phyloP scores from a whole-genome alignment of 2,888 invertebrate species.

The Acleris holmiana region DNA sequence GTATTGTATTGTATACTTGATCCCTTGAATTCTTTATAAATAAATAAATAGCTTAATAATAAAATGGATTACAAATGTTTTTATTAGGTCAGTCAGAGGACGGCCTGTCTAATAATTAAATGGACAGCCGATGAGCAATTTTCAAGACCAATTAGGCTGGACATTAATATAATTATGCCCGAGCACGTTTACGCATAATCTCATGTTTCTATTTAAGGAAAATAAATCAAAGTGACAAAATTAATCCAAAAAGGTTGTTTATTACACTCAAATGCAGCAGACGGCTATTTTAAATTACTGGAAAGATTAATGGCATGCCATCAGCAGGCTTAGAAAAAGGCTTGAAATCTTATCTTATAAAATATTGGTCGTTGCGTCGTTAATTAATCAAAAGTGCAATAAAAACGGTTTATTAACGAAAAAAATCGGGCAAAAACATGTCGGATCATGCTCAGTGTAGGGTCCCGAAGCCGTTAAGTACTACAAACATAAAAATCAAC shows the following conservation, averaged over 20 bases:
- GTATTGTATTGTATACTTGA: too few species aligned
- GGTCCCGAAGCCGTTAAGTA: too few species aligned
- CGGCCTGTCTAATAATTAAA: neutral
- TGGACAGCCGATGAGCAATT: neutral
- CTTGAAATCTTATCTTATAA: neutral
- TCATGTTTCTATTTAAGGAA: neutral
- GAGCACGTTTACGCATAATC: neutral
- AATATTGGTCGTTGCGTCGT: neutral
- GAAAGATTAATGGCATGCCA: neutral
- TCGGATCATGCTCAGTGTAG: too few species aligned
- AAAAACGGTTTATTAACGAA: too few species aligned
- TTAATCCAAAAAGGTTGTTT: neutral
- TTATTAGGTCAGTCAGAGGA: neutral
- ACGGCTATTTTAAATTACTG: neutral
- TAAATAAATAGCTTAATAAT: too few species aligned
- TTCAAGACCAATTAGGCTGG: neutral
- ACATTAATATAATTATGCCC: neutral
- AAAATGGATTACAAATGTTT: too few species aligned
- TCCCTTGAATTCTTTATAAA: too few species aligned
- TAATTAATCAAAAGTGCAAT: neutral
- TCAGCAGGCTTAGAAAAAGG: conserved; percentile 2
- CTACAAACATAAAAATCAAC: too few species aligned
- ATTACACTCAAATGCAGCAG: neutral
- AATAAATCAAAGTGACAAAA: conserved; percentile 1
- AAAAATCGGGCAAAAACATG: too few species aligned